These are phyloP conservation scores for Mantis religiosa DNA, from an alignment of 2,888 invertebrate species.

Conservation along the genomic window DNA sequence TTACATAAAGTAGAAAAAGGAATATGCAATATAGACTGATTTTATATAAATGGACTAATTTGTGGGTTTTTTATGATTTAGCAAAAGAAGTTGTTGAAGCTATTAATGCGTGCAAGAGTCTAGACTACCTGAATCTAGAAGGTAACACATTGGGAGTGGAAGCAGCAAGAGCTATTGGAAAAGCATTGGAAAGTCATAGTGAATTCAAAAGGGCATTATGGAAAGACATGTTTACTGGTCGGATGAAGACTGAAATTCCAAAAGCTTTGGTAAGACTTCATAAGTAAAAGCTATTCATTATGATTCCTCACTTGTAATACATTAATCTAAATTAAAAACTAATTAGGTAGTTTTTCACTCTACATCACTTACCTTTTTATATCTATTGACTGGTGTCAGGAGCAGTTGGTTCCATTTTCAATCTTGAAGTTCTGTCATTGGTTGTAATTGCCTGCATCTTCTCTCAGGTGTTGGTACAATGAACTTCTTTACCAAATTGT, in stretches of 20 bases:
- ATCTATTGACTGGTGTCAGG: too few relatives aligned
- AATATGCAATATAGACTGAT: too few relatives aligned
- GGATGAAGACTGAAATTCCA: constrained; percentile 94
- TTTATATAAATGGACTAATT: neutral
- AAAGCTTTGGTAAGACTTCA: constrained; percentile 65
- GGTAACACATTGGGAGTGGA: constrained; percentile 91
- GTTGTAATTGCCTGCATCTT: too few relatives aligned
- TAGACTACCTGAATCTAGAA: constrained; percentile 76
- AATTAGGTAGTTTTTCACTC: too few relatives aligned
- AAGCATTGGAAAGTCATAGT: constrained; percentile 71
- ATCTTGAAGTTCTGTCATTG: too few relatives aligned
- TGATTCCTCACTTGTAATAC: too few relatives aligned
- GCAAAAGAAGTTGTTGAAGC: constrained; percentile 71
- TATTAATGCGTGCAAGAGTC: constrained; percentile 63
- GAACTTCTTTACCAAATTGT: too few relatives aligned
- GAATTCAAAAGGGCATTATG: constrained; percentile 78
- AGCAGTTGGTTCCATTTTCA: too few relatives aligned
- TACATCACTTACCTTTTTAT: too few relatives aligned
- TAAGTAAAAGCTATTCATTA: neutral
- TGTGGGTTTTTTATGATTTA: constrained; percentile 41
- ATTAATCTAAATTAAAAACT: too few relatives aligned
- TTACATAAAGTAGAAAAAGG: too few relatives aligned
- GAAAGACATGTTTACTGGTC: constrained; percentile 96
- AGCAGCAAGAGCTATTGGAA: constrained; percentile 80
- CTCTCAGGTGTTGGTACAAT: too few relatives aligned